Percentiles rank a stretch among this genome's conserved stretches.
These are phyloP conservation scores for Latrodectus elegans DNA, from an alignment of 2,888 invertebrate species.

Conservation along the genomic window DNA sequence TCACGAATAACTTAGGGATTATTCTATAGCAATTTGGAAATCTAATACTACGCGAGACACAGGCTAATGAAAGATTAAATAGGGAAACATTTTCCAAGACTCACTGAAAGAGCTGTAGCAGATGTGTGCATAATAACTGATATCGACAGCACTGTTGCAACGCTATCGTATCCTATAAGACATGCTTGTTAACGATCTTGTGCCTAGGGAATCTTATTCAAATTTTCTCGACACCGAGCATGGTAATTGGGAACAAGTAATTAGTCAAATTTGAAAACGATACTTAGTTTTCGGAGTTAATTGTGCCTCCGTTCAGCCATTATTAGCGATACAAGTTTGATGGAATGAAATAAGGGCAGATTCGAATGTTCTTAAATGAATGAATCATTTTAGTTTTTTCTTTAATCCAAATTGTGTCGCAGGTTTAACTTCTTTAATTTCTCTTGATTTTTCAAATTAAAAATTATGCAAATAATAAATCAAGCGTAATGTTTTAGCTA, in stretches of 20 bases:
- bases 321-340: not conserved
- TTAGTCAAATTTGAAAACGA: conserved; percentile 50
- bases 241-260: conserved; percentile 51
- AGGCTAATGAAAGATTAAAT: conserved; percentile 49
- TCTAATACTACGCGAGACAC: no score
- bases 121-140: conserved; percentile 54
- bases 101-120: conserved; percentile 17
- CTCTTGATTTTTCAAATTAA: no score
- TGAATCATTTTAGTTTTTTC: no score
- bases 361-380: no score
- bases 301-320: not conserved
- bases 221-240: conserved; percentile 20
- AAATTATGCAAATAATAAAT: no score
- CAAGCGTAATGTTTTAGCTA: no score
- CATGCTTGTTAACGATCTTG: conserved; percentile 53
- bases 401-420: no score
- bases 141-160: conserved; percentile 22
- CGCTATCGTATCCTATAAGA: conserved; percentile 11
- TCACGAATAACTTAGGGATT: no score
- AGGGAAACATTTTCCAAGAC: conserved; percentile 28
- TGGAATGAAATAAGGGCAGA: no score
- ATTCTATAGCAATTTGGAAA: no score
- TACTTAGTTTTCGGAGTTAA: conserved; percentile 34
- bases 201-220: conserved; percentile 34
- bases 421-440: no score